Evolutionary conservation across 2,113 vertebrate genomes (phyloP).

Genomic region (Nothobranchius furzeri): DNA sequence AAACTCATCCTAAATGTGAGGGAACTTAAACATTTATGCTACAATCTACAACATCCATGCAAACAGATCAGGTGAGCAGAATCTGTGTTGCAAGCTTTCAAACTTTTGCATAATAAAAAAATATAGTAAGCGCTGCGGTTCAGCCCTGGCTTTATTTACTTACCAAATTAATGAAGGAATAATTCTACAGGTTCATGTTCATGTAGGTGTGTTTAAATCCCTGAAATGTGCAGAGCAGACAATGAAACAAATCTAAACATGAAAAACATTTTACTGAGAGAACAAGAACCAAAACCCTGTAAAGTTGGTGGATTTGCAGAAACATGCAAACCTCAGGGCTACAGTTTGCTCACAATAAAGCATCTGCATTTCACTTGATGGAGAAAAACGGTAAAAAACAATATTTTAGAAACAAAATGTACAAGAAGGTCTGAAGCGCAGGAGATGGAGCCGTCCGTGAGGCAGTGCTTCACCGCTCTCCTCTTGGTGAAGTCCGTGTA

Average conservation of each 20-base stretch:
- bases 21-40: no score
- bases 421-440: conserved; percentile 45
- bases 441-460: conserved; percentile 47
- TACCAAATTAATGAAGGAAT: no score
- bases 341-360: conserved; percentile 20
- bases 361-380: conserved; percentile 27
- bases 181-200: no score
- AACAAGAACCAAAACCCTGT: conserved; percentile 10
- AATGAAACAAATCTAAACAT: conserved; percentile 17
- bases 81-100: not conserved
- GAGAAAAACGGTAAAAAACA: conserved; percentile 32
- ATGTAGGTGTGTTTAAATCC: not conserved
- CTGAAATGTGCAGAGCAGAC: not conserved
- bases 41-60: no score
- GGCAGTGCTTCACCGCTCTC: conserved; percentile 27
- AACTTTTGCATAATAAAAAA: no score
- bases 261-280: conserved; percentile 55
- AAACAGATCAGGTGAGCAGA: no score
- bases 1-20: no score
- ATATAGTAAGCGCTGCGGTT: no score
- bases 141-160: no score
- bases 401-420: conserved; percentile 40
- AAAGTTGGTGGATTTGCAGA: conserved; percentile 2
- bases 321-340: conserved; percentile 4
- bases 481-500: conserved; percentile 54